Base-by-base conservation (phyloP, 2,888 invertebrate species). In the Hyles lineata region DNA sequence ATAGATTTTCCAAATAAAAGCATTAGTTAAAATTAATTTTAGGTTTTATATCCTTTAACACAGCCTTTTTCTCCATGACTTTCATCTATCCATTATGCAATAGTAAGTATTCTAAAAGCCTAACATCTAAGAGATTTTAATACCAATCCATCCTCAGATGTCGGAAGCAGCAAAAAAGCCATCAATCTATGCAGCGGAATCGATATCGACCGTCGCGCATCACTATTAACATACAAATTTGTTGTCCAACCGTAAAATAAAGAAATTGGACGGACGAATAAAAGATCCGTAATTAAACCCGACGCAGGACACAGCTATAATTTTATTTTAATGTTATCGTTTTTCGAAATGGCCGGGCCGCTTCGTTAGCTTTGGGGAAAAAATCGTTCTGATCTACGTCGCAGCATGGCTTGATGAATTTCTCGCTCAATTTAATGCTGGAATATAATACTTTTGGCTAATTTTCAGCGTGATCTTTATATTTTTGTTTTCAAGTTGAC, bases 161-260 rank as follows among this genome's bases (percentile, higher is more conserved):
- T 63, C 55, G 72, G 23, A 72, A 62, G 63, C 8, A 29, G 70
- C 73, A 78, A 73, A 73, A 67, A 73, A 25, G 67, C 70, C 77
- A 76, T 78, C 80, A n/a, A n/a, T n/a, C n/a, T n/a, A n/a, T n/a
- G n/a, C n/a, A n/a, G n/a, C n/a, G n/a, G n/a, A n/a, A 84, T 78
- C 77, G 80, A 82, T 84, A 84, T 83, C 82, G 82, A 94, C 94
- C 94, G 93, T 94, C 93, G 87, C 85, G 89, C 87, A 81, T 82
- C 85, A 82, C 87, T 88, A 94, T 94, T n/a, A n/a, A n/a, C 94
- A 94, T 94, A 92, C 92, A 92, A 93, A 93, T 93, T 90, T 90
- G 92, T 91, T 93, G 90, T 90, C 87, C 88, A 87, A 87, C 90
- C 89, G 91, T 93, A 90, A 93, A 93, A 93, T 93, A 92, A 93